A percentile compares a stretch with the other conserved stretches of the same genome.
Evolutionary conservation across 2,888 invertebrate species (phyloP).

Genomic region (Aethes cnicana): DNA sequence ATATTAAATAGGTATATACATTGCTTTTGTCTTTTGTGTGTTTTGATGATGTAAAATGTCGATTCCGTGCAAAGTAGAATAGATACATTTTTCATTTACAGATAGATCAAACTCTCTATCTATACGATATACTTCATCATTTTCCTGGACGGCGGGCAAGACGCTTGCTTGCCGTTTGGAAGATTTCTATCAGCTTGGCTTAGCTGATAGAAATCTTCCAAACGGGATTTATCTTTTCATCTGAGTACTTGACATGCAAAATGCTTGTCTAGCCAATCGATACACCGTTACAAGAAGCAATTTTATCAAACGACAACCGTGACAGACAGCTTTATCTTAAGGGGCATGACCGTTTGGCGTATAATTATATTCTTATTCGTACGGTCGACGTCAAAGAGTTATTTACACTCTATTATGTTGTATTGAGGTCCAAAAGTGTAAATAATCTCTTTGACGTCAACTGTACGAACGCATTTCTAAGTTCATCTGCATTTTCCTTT

Average conservation of each 20-base stretch:
- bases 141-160: too few species aligned
- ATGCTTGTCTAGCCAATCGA: neutral
- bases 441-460: too few species aligned
- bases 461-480: too few species aligned
- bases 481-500: neutral
- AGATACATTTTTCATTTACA: too few species aligned
- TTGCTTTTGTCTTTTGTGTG: conserved; percentile 13
- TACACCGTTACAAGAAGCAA: neutral
- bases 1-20: conserved; percentile 34
- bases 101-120: conserved; percentile 19
- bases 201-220: neutral
- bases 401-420: too few species aligned
- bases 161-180: neutral
- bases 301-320: neutral
- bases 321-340: neutral
- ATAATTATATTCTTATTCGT: too few species aligned
- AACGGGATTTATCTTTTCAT: conserved; percentile 18
- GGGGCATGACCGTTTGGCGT: too few species aligned
- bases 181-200: conserved; percentile 9
- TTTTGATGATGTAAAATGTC: neutral
- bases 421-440: too few species aligned
- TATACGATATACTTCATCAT: too few species aligned
- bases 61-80: too few species aligned
- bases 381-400: too few species aligned
- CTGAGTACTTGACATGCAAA: conserved; percentile 14